Percentiles rank a stretch among this genome's conserved stretches.
Evolutionary conservation across 1,140 invertebrate genomes (phyloP).

Genomic region (Zaprionus inermis): DNA sequence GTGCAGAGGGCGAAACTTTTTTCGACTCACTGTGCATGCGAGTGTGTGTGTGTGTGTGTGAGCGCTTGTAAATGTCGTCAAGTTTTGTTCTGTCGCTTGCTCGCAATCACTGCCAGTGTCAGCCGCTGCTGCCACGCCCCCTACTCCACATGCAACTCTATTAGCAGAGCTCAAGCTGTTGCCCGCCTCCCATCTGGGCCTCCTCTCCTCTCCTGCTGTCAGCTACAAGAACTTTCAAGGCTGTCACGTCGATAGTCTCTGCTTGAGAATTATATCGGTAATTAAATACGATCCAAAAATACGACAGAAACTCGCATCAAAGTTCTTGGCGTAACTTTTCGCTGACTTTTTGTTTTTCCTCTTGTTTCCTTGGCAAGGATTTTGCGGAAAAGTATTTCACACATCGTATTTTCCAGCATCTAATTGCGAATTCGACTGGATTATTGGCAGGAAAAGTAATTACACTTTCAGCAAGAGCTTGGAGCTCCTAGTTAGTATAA

Average conservation of each 20-base stretch:
- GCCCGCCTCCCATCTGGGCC: not conserved
- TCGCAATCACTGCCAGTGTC: conserved; percentile 34
- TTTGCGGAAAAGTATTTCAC: not conserved
- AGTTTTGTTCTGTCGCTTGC: conserved; percentile 36
- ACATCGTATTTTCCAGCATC: not conserved
- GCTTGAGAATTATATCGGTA: conserved; percentile 34
- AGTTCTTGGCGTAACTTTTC: conserved; percentile 12
- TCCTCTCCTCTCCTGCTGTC: conserved; percentile 17
- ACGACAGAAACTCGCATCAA: conserved; percentile 18
- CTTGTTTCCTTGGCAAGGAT: not conserved
- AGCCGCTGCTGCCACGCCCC: conserved; percentile 7
- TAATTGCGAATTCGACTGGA: conserved; percentile 2
- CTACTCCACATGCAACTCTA: conserved; percentile 7
- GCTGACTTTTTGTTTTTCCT: conserved; percentile 7
- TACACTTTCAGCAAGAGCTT: not conserved
- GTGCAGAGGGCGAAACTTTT: conserved; percentile 29
- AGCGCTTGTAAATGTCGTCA: conserved; percentile 43
- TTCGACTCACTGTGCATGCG: conserved; percentile 1
- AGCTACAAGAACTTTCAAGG: conserved; percentile 41
- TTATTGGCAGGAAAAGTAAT: not conserved
- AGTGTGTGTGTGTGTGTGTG: not conserved
- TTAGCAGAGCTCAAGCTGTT: conserved; percentile 11
- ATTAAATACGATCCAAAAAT: conserved; percentile 39
- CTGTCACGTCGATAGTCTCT: conserved; percentile 30
- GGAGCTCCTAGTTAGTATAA: too few species aligned